phyloP scores from a whole-genome alignment of 2,888 invertebrate genomes.

The Rotaria magnacalcarata region DNA sequence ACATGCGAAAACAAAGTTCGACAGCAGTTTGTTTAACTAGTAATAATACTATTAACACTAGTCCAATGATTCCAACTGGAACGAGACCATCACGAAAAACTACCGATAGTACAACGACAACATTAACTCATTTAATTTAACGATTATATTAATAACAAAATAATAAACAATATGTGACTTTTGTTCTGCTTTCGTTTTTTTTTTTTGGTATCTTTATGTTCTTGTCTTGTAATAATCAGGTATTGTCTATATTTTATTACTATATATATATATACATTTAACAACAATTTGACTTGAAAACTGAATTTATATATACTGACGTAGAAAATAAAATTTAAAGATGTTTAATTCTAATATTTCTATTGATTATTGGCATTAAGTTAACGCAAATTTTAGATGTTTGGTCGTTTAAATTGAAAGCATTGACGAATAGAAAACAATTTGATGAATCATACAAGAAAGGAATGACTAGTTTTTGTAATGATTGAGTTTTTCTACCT shows the following conservation, averaged over 20 bases:
- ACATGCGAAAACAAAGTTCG: not conserved
- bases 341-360: no score
- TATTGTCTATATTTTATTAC: not conserved
- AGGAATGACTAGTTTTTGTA: no score
- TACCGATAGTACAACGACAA: conserved; percentile 1
- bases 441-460: no score
- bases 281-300: not conserved
- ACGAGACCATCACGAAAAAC: not conserved
- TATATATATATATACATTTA: not conserved
- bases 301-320: not conserved
- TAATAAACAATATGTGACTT: not conserved
- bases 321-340: no score
- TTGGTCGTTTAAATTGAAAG: no score
- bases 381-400: no score
- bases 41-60: not conserved
- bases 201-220: not conserved
- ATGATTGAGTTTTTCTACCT: no score
- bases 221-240: not conserved
- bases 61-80: not conserved
- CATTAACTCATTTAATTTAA: conserved; percentile 28
- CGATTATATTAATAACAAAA: not conserved
- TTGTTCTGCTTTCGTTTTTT: not conserved
- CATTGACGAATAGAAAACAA: no score
- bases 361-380: no score
- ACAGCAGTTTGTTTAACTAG: not conserved